phyloP scores from a whole-genome alignment of 2,113 vertebrate genomes.

The cattle (Bos taurus) region DNA sequence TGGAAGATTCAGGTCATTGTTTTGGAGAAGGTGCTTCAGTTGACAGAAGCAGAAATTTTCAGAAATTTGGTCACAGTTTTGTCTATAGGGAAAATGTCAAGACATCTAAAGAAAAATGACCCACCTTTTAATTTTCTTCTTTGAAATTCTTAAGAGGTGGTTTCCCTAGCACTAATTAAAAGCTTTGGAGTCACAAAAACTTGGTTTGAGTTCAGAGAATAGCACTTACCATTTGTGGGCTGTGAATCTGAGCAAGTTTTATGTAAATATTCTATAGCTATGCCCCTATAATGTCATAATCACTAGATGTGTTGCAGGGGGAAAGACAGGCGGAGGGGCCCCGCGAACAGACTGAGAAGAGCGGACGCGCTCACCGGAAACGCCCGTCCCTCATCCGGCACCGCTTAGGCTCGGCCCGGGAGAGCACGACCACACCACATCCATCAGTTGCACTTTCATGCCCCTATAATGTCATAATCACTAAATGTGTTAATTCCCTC shows the following conservation, averaged over 20 bases:
- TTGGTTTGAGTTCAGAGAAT: not conserved
- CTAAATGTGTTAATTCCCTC: not conserved
- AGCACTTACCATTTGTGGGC: not conserved
- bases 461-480: not conserved
- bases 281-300: not conserved
- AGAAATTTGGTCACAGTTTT: not conserved
- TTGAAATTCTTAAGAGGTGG: not conserved
- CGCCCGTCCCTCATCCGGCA: too few species aligned
- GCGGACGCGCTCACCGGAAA: too few species aligned
- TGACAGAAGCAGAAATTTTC: not conserved
- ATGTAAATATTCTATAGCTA: not conserved
- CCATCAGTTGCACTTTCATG: not conserved
- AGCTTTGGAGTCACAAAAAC: not conserved
- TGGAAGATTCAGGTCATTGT: not conserved
- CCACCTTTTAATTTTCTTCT: not conserved
- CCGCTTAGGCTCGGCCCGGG: too few species aligned
- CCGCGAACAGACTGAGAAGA: too few species aligned
- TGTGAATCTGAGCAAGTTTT: not conserved
- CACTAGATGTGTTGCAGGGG: not conserved
- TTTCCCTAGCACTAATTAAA: not conserved
- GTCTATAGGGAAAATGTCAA: not conserved
- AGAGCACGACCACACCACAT: too few species aligned
- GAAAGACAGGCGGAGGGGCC: too few species aligned
- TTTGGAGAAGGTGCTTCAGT: not conserved
- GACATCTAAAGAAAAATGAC: not conserved